These are phyloP conservation scores for Microctonus hyperodae DNA, from an alignment of 2,888 invertebrate species.

Conservation along the genomic window DNA sequence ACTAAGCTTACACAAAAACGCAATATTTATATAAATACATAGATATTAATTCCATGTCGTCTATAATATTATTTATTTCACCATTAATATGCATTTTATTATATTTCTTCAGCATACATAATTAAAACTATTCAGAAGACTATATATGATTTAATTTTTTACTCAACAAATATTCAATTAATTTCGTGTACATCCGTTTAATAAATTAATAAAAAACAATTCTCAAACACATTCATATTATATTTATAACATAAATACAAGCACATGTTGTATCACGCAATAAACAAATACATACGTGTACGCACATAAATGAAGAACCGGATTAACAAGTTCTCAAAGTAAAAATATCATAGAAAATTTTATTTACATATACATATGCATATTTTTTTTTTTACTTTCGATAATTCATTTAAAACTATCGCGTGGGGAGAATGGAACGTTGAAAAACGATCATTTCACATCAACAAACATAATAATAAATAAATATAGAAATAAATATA, in stretches of 20 bases:
- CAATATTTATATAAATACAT: too few relatives aligned
- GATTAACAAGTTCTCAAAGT: conserved; percentile 5
- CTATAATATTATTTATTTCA: neutral
- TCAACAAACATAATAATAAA: too few relatives aligned
- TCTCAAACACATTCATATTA: conserved; percentile 2
- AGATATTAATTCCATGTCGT: neutral
- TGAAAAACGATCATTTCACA: neutral
- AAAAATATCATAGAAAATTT: conserved; percentile 1
- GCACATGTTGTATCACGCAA: neutral
- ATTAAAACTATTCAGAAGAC: too few relatives aligned
- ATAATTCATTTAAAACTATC: neutral
- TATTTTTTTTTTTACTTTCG: neutral
- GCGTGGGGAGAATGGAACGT: neutral
- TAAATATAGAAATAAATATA: too few relatives aligned
- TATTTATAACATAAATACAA: neutral
- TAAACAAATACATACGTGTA: neutral
- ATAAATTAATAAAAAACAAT: neutral
- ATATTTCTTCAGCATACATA: neutral
- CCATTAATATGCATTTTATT: neutral
- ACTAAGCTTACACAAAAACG: conserved; percentile 20
- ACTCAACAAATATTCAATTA: neutral
- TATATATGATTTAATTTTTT: too few relatives aligned
- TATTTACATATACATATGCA: neutral
- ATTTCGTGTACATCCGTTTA: neutral
- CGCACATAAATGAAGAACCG: neutral